Evolutionary conservation across 2,888 invertebrate genomes (phyloP), one percentile per base, ranked within the genome.

Genomic region (Thereva unica): DNA sequence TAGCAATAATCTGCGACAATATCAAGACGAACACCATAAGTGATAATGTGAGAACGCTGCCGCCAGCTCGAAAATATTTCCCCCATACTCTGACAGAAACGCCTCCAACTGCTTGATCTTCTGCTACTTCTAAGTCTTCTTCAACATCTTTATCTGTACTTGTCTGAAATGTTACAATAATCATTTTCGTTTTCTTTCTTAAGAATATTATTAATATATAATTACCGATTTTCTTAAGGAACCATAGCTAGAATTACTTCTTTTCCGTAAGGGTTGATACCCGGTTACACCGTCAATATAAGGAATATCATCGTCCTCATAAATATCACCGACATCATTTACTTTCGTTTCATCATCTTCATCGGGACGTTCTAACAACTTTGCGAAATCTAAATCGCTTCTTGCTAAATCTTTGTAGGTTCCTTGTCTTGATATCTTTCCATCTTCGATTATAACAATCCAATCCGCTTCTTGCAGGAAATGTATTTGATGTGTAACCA

Each of bases 401-500:
- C 80, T 80, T 23, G 81, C 76, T 4, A 86, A 75, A 42, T 85
- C 83, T 5, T 78, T 75, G 67, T 83, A 85, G 0, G 82, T 84
- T 38, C 86, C 85, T 69, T 80, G 80, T 0, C 76, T 72, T 5
- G 77, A 73, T 34, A 81, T 78, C 5, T 73, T 70, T 0, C 81
- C 89, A 73, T 87, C 85, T 71, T 87, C 85, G 44, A 89, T 78
- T 61, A 88, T 81, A 10, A 88, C 82, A 69, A 89, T 85, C 71
- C 83, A 81, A 78, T 87, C 86, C 2, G 85, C 87, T 68, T 84
- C 80, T 64, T 84, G 84, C 0, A 89, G 79, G 73, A 88, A 89
- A 75, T 92, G 92, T 7, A 91, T 79, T 76, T 93, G 92, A 81
- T 93, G 92, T 0, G 92, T 93, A 23, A 91, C 88, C 1, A 93